Evolutionary conservation across 2,888 invertebrate species (phyloP).

Genomic region (Aphidoletes aphidimyza): DNA sequence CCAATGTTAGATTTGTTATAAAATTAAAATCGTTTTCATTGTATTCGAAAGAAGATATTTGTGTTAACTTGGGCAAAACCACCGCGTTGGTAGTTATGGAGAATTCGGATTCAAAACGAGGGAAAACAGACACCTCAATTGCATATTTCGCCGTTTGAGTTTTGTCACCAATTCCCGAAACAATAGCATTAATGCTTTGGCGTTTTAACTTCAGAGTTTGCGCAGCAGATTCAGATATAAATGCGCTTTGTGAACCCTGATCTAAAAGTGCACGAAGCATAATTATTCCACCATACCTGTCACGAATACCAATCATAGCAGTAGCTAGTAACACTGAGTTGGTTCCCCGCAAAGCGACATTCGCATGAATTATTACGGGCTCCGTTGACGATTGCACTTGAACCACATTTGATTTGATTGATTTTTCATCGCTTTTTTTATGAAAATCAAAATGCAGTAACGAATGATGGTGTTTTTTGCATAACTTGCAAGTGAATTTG

Average conservation of each 20-base stretch:
- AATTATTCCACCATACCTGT: not conserved
- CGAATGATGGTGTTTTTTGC: not conserved
- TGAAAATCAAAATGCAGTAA: not conserved
- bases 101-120: not conserved
- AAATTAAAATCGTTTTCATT: not conserved
- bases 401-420: not conserved
- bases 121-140: not conserved
- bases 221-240: not conserved
- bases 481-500: not conserved
- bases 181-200: not conserved
- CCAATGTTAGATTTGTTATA: not conserved
- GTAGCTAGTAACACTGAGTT: not conserved
- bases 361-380: not conserved
- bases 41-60: not conserved
- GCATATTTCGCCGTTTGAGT: not conserved
- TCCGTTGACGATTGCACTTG: not conserved
- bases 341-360: not conserved
- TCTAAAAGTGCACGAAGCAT: not conserved
- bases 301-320: not conserved
- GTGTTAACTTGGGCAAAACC: not conserved
- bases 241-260: constrained; percentile 11
- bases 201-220: not conserved
- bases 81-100: not conserved
- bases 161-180: not conserved
- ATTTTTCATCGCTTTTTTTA: not conserved